Conservation (phyloP, 1,140 invertebrate genomes). For the Pollicipes pollicipes region DNA sequence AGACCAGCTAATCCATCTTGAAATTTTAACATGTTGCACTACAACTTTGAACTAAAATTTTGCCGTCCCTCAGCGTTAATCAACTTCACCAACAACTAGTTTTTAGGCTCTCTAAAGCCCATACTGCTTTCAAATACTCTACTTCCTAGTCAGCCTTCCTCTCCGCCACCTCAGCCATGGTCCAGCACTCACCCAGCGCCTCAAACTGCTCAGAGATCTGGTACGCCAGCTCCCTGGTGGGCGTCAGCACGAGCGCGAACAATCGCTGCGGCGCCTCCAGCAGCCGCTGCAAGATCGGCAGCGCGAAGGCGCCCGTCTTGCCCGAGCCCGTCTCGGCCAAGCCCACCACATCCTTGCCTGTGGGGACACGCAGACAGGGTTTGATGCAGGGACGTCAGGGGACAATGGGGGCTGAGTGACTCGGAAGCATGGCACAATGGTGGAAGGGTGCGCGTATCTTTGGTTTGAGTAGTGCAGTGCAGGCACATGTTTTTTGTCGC, state of each 20-base stretch:
- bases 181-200: constrained; percentile 25
- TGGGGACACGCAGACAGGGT: not conserved
- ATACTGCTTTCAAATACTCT: too few species aligned
- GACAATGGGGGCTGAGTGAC: too few species aligned
- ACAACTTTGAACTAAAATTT: too few species aligned
- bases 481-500: too few species aligned
- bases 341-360: constrained; percentile 83
- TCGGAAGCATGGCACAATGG: not conserved
- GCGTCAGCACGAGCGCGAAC: constrained; percentile 85
- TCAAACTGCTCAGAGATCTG: constrained; percentile 42
- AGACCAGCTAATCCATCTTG: too few species aligned
- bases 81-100: too few species aligned
- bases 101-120: too few species aligned
- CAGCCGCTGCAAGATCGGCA: constrained; percentile 83
- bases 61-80: too few species aligned
- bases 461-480: not conserved
- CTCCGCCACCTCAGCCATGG: not conserved
- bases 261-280: constrained; percentile 79
- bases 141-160: too few species aligned
- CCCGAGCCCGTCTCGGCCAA: constrained; percentile 95
- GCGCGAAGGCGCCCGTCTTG: constrained; percentile 91
- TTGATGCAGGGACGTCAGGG: too few species aligned
- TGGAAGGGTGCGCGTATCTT: not conserved
- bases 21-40: too few species aligned
- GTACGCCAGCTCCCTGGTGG: constrained; percentile 84